Evolutionary conservation across 2,888 invertebrate genomes (phyloP), one percentile per base, ranked within the genome.

Genomic region (Meghimatium bilineatum): DNA sequence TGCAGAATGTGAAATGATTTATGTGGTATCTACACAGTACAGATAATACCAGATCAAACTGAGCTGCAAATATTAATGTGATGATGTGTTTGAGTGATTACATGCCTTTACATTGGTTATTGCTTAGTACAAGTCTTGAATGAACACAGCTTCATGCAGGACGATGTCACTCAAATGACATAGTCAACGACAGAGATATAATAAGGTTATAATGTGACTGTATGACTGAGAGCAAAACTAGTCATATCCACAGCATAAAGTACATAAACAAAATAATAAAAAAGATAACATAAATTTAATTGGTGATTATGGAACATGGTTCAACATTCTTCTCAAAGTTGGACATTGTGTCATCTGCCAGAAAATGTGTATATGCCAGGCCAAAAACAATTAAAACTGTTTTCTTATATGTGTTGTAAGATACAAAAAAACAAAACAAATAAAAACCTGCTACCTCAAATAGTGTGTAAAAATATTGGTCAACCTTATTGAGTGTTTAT

Each of bases 271-370:
- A 23, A 56, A n/a, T 17, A 34, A 75, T 32, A 32, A 44, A 56
- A 76, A 29, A 52, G 56, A 76, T 12, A 76, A 76, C 52, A 76
- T n/a, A 38, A 76, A 76, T 76, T 56, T 76, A 56, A 32, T 76
- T 56, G 56, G 34, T 56, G 75, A 76, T 56, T 3, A 34, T 34
- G n/a, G 34, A 76, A 56, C 32, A 76, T 32, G 56, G 26, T 20
- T 76, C 10, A 76, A 56, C 56, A 60, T 52, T 56, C 56, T 76
- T 34, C 75, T 56, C 32, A 34, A 76, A 23, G 26, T 17, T 12
- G 44, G 44, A 44, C 44, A 44, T 44, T n/a, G 12, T 12, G 44
- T 44, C 44, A 5, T 8, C 12, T 44, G 44, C 44, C 44, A 44
- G 44, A 44, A 8, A 44, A 44, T 44, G 5, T 5, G 5, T 44